A percentile compares a stretch with the other conserved stretches of the same genome.
These are phyloP conservation scores for Solenodon paradoxus DNA, from an alignment of 2,113 vertebrate genomes.

Conservation along the genomic window DNA sequence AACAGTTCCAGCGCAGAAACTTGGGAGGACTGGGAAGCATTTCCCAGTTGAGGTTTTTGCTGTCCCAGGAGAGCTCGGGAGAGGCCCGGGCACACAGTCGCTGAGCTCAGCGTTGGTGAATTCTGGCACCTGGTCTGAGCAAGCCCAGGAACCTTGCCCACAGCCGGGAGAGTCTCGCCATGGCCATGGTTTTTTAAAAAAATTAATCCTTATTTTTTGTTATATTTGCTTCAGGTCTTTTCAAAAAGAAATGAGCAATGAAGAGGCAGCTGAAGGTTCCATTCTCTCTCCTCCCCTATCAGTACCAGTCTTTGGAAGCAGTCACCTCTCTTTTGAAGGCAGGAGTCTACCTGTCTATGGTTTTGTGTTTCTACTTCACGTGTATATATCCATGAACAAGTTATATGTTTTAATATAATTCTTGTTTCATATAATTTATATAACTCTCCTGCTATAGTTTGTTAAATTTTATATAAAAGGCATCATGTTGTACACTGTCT, in stretches of 20 bases:
- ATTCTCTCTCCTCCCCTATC: not conserved
- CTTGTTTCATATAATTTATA: not conserved
- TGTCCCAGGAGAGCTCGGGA: rapidly evolving
- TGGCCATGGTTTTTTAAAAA: too few species aligned
- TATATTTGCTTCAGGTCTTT: not conserved
- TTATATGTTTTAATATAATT: not conserved
- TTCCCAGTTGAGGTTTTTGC: not conserved
- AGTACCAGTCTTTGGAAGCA: not conserved
- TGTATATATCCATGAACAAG: not conserved
- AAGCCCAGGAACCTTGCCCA: not conserved
- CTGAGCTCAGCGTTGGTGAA: not conserved
- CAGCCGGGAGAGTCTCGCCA: too few species aligned
- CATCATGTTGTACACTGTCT: not conserved
- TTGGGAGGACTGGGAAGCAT: not conserved
- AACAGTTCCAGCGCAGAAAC: not conserved
- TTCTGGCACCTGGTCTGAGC: too few species aligned
- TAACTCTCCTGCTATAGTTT: not conserved
- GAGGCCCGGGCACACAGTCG: not conserved
- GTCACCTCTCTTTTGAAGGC: not conserved
- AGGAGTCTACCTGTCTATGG: not conserved
- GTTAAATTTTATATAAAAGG: not conserved
- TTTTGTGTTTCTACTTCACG: not conserved
- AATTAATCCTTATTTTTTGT: not conserved
- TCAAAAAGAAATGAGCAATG: not conserved
- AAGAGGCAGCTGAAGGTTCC: not conserved